These are phyloP conservation scores for Meta bourneti DNA, from an alignment of 2,888 invertebrate species.

Conservation along the genomic window DNA sequence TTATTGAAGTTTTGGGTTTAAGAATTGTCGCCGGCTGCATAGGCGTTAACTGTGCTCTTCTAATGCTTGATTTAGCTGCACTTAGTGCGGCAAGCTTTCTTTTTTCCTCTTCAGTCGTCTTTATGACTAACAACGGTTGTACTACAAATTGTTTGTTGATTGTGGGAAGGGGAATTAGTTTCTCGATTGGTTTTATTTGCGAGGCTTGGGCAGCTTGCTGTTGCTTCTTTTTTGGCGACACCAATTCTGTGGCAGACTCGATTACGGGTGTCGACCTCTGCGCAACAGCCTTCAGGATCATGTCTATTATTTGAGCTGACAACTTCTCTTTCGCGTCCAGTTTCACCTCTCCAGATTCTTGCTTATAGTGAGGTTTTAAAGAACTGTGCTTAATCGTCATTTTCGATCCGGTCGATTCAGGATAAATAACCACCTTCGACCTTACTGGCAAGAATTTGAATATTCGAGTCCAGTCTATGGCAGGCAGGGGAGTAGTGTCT, in stretches of 20 bases:
- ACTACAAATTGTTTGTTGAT: conserved; percentile 14
- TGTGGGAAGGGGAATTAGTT: background rate
- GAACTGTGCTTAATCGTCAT: too few species aligned
- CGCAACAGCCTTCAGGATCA: background rate
- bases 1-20: background rate
- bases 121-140: background rate
- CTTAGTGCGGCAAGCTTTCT: background rate
- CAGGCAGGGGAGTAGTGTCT: background rate
- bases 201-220: background rate
- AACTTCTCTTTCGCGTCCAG: background rate
- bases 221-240: background rate
- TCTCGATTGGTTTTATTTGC: background rate
- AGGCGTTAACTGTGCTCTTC: background rate
- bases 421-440: conserved; percentile 34
- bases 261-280: background rate
- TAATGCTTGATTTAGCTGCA: background rate
- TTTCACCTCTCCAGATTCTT: too few species aligned
- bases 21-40: background rate
- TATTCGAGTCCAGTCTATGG: too few species aligned
- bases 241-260: background rate
- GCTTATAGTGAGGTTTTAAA: too few species aligned
- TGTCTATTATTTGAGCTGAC: background rate
- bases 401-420: background rate
- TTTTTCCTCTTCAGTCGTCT: background rate
- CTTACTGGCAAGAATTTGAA: conserved; percentile 60